Evolutionary conservation across 2,113 vertebrate species (phyloP), one percentile per base, ranked within the genome.

Genomic region (Xyrauchen texanus): DNA sequence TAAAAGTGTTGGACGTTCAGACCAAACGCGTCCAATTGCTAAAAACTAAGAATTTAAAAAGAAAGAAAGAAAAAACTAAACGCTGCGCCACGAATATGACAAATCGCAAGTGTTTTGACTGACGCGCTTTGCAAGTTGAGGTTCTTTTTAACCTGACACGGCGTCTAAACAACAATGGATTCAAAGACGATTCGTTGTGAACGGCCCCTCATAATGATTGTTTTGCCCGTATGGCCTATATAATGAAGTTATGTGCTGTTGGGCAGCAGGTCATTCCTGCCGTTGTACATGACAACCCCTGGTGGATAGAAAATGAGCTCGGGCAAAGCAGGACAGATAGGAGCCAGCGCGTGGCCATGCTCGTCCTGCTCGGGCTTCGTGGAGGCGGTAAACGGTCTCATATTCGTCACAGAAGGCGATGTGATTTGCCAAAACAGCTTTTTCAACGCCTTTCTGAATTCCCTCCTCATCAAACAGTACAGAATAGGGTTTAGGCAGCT

Each of bases 401-500:
- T 94, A 73, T 92, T 88, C 62, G 94, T 94, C 66, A 94, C 84
- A 0, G 93, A 93, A 0, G 96, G 95, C 0, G 95, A 95, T 0
- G 95, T 91, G 77, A 97, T 91, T 73, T 93, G 90, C 94, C 96
- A 95, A 80, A 98, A 95, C 21, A 99, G 92, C 68, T 85, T 95
- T 77, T 93, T 96, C 83, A 99, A 91, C 4, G 95, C 94, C 74
- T 96, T 96, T 67, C 97, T 94, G 83, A 98, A 99, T 88, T 99
- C 96, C 10, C 94, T 91, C 87, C 97, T 93, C 95, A 97, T 96
- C 12, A 98, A 91, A 78, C 98, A 99, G 88, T 99, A 98, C 65
- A 98, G 92, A 66, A 98, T 87, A 4, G 97, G 97, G 81, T 99
- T 99, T 71, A 98, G 92, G 85, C 97, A 98, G 93, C 97, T 99